These are phyloP conservation scores for Ypsolopha scabrella DNA, from an alignment of 2,888 invertebrate genomes.

Conservation along the genomic window DNA sequence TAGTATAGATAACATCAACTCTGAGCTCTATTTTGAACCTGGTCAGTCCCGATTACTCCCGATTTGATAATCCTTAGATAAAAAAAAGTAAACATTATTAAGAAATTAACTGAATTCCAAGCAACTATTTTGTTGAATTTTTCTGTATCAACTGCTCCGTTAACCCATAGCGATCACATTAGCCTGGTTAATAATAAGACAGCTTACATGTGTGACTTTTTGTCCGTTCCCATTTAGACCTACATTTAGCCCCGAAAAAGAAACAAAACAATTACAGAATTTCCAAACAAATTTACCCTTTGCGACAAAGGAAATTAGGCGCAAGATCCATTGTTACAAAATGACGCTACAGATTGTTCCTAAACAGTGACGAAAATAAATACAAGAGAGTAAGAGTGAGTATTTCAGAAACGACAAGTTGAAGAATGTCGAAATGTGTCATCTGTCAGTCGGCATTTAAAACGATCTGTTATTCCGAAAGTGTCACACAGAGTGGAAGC, in stretches of 20 bases:
- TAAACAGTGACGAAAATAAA: constrained; percentile 42
- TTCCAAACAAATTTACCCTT: constrained; percentile 14
- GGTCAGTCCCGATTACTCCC: too few relatives aligned
- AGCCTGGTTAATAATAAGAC: constrained; percentile 33
- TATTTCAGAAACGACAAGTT: constrained; percentile 67
- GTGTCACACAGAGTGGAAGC: constrained; percentile 36
- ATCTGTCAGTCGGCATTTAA: constrained; percentile 69
- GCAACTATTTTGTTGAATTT: too few relatives aligned
- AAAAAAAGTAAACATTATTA: too few relatives aligned
- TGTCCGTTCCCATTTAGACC: constrained; percentile 41
- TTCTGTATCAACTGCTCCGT: constrained; percentile 25
- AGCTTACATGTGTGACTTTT: constrained; percentile 35
- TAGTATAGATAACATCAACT: too few relatives aligned
- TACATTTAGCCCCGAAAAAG: constrained; percentile 1
- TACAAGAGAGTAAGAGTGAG: constrained; percentile 37
- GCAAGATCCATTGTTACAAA: constrained; percentile 16
- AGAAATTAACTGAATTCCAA: too few relatives aligned
- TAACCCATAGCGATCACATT: constrained; percentile 41
- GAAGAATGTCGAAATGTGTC: constrained; percentile 70
- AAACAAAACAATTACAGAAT: neutral
- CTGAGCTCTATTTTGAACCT: too few relatives aligned
- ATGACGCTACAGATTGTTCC: constrained; percentile 19
- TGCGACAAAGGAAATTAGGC: constrained; percentile 21
- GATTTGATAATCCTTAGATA: too few relatives aligned
- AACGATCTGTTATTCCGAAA: constrained; percentile 65